phyloP scores from a whole-genome alignment of 2,888 invertebrate species.

The Coenonympha arcania region DNA sequence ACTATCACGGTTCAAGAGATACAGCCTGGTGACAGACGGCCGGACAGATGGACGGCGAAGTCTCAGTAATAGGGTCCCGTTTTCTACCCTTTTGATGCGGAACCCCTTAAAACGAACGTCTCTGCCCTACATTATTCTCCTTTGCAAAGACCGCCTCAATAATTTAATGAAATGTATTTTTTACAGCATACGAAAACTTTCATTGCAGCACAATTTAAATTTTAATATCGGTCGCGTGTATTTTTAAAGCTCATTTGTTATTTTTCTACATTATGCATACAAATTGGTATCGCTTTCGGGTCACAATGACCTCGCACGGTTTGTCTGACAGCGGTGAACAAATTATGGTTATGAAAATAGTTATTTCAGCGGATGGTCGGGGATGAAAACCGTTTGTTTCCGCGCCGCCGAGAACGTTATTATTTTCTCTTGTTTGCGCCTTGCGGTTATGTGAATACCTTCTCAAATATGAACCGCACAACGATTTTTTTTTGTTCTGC shows the following conservation, averaged over 20 bases:
- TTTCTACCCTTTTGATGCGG: too few species aligned
- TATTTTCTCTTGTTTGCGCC: background rate
- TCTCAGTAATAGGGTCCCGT: too few species aligned
- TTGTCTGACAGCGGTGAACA: slow-evolving; percentile 35
- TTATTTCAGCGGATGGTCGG: slow-evolving; percentile 23
- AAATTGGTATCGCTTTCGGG: slow-evolving; percentile 44
- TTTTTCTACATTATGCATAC: slow-evolving; percentile 17
- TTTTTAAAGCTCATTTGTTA: background rate
- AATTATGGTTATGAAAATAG: slow-evolving; percentile 36
- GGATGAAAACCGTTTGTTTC: background rate
- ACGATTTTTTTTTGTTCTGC: background rate
- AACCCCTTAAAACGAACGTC: too few species aligned
- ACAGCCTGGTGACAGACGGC: too few species aligned
- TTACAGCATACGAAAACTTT: too few species aligned
- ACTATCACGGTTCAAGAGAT: too few species aligned
- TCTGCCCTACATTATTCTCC: too few species aligned
- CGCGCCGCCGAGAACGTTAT: background rate
- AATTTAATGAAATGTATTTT: too few species aligned
- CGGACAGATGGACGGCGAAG: too few species aligned
- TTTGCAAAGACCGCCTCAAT: too few species aligned
- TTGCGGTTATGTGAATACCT: background rate
- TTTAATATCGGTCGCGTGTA: background rate
- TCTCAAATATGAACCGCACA: background rate
- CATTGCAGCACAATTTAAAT: background rate
- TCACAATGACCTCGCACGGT: slow-evolving; percentile 35